Conservation (phyloP, 2,113 vertebrate species). For the Alligator mississippiensis region DNA sequence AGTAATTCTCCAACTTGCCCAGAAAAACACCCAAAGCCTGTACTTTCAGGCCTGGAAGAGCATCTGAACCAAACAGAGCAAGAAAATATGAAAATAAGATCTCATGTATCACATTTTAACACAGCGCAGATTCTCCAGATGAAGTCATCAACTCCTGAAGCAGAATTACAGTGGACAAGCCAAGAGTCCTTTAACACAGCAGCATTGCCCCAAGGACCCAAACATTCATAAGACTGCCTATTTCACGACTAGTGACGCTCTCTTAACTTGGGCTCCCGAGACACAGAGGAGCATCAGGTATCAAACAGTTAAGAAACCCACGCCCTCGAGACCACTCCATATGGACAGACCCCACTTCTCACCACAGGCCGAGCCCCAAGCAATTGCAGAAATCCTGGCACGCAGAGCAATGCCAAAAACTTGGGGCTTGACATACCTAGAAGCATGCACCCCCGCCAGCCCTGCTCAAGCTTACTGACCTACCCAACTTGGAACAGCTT, state of each 20-base stretch:
- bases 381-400: fast-evolving
- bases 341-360: background rate
- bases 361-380: background rate
- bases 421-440: background rate
- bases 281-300: fast-evolving
- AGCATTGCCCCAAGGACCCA: fast-evolving
- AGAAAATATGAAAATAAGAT: background rate
- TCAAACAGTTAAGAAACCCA: fast-evolving
- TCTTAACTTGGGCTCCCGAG: background rate
- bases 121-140: background rate
- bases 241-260: too few relatives aligned
- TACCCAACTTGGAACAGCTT: background rate
- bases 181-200: fast-evolving
- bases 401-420: background rate
- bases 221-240: fast-evolving
- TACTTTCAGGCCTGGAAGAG: background rate
- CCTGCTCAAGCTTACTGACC: too few relatives aligned
- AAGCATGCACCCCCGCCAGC: background rate
- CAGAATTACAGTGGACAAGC: fast-evolving
- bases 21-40: background rate
- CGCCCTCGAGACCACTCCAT: fast-evolving
- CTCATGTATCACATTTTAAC: background rate
- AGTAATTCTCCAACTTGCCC: fast-evolving
- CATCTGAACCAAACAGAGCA: background rate
- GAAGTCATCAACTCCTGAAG: background rate